Evolutionary conservation across 2,113 vertebrate species (phyloP).

Genomic region (Gracilinanus agilis): DNA sequence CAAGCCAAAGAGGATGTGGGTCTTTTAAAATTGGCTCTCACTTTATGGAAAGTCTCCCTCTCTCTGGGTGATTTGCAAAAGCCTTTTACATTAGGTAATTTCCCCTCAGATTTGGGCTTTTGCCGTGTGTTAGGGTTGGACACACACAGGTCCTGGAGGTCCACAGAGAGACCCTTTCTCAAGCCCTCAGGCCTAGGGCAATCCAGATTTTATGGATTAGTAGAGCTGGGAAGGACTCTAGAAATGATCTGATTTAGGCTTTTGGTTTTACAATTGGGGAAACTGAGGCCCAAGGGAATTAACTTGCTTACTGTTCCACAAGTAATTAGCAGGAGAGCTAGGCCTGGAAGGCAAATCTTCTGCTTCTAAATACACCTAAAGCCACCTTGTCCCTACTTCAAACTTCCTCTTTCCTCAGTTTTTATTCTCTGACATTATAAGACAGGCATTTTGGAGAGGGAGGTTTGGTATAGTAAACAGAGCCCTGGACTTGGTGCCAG

Average conservation of each 20-base stretch:
- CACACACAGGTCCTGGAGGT: background rate
- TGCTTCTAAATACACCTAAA: background rate
- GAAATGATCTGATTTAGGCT: background rate
- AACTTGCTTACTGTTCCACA: background rate
- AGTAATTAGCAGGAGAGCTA: too few species aligned
- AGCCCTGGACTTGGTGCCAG: background rate
- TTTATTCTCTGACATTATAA: background rate
- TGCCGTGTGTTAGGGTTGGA: conserved; percentile 7
- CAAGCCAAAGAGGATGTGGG: conserved; percentile 59
- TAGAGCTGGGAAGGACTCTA: background rate
- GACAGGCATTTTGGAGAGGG: background rate
- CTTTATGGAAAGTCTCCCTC: conserved; percentile 55
- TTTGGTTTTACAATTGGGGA: background rate
- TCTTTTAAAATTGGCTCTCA: conserved; percentile 67
- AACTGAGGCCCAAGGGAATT: background rate
- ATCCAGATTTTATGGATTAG: background rate
- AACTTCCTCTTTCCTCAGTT: background rate
- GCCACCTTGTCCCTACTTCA: background rate
- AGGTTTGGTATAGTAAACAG: background rate
- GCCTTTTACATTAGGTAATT: conserved; percentile 46
- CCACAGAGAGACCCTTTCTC: background rate
- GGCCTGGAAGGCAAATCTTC: background rate
- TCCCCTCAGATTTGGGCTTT: conserved; percentile 27
- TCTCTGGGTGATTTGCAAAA: conserved; percentile 67
- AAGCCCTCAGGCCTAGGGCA: background rate